Evolutionary conservation across 2,888 invertebrate genomes (phyloP).

Genomic region (Tortrix viridana): DNA sequence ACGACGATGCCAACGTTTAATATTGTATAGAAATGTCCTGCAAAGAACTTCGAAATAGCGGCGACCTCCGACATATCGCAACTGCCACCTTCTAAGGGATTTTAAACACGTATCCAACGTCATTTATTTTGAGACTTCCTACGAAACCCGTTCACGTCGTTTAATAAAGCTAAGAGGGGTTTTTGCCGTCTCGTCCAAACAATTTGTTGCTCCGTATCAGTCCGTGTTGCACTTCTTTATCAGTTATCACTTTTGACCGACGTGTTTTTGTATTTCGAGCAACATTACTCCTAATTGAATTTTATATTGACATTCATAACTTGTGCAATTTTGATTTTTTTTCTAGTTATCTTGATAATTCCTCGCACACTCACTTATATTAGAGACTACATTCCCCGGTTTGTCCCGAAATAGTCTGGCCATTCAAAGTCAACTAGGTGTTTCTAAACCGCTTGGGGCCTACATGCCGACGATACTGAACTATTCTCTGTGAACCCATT

Average conservation of each 20-base stretch:
- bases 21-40: slow-evolving; percentile 45
- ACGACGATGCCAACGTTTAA: slow-evolving; percentile 54
- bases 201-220: slow-evolving; percentile 6
- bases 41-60: slow-evolving; percentile 45
- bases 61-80: slow-evolving; percentile 31
- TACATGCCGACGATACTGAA: slow-evolving; percentile 8
- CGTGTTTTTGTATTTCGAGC: not conserved
- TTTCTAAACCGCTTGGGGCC: slow-evolving; percentile 5
- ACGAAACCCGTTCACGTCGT: slow-evolving; percentile 26
- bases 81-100: slow-evolving; percentile 18
- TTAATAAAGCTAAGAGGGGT: slow-evolving; percentile 33
- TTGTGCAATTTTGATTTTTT: not conserved
- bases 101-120: slow-evolving; percentile 33
- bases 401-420: not conserved
- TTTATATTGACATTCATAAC: not conserved
- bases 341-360: too few species aligned
- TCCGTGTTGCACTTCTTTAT: not conserved
- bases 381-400: too few species aligned
- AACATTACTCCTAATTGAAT: not conserved
- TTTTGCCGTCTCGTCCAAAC: slow-evolving; percentile 13
- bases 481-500: slow-evolving; percentile 22
- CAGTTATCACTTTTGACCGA: not conserved
- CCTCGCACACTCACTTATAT: too few species aligned
- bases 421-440: not conserved
- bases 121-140: too few species aligned